These are phyloP conservation scores for Scelioninae gen. 2 DNA, from an alignment of 2,888 invertebrate species.

Conservation along the genomic window DNA sequence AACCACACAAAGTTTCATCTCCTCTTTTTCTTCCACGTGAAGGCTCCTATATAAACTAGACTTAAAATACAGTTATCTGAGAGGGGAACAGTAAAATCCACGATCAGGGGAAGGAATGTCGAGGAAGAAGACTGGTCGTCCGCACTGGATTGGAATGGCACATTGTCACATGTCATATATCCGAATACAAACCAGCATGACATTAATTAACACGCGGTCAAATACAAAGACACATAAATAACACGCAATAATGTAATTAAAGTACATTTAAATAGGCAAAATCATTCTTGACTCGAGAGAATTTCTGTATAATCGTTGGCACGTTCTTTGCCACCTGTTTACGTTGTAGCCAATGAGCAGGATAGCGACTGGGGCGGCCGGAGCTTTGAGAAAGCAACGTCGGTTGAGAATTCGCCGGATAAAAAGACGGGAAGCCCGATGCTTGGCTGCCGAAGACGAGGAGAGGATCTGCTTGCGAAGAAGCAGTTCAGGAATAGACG, in stretches of 20 bases:
- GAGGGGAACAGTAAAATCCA: no score
- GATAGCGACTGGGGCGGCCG: conserved; percentile 74
- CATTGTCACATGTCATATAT: conserved; percentile 14
- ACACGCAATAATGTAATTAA: not conserved
- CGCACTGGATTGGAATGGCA: conserved; percentile 7
- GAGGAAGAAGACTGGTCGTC: conserved; percentile 1
- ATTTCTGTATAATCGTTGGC: conserved; percentile 69
- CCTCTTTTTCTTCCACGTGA: no score
- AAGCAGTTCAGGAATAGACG: conserved; percentile 67
- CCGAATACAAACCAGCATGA: conserved; percentile 9
- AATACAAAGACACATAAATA: not conserved
- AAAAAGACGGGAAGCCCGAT: conserved; percentile 66
- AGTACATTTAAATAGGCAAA: conserved; percentile 5
- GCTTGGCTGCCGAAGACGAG: conserved; percentile 66
- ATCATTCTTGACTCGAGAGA: conserved; percentile 16
- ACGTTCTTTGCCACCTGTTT: conserved; percentile 70
- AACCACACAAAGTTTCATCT: no score
- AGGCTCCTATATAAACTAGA: no score
- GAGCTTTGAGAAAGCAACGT: conserved; percentile 64
- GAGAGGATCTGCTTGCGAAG: conserved; percentile 62
- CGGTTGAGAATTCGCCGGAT: conserved; percentile 62
- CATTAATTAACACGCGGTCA: conserved; percentile 6
- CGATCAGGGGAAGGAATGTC: no score
- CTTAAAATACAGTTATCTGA: no score
- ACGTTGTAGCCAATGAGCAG: conserved; percentile 72